Evolutionary conservation across 2,888 invertebrate species (phyloP).

Genomic region (Macropis europaea): DNA sequence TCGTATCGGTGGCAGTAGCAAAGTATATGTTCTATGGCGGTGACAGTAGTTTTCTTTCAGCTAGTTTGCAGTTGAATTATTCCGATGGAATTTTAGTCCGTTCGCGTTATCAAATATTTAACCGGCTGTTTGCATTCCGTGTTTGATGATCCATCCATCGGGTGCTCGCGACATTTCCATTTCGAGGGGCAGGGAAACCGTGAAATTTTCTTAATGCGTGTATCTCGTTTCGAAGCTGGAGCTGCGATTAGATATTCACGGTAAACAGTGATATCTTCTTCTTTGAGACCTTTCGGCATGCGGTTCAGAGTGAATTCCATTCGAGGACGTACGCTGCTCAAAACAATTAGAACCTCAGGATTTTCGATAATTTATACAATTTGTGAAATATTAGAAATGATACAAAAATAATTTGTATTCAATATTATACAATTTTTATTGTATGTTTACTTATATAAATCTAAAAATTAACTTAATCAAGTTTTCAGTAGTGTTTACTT

Average conservation of each 20-base stretch:
- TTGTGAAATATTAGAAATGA: too few species aligned
- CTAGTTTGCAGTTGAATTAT: not conserved
- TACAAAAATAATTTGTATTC: too few species aligned
- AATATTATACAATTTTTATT: too few species aligned
- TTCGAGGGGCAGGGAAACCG: not conserved
- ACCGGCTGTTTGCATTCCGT: not conserved
- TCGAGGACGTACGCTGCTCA: too few species aligned
- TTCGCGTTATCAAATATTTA: conserved; percentile 28
- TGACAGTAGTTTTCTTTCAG: too few species aligned
- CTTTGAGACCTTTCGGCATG: not conserved
- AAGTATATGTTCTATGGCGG: too few species aligned
- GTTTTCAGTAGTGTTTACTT: too few species aligned
- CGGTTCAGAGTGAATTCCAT: not conserved
- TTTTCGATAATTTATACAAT: too few species aligned
- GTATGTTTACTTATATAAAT: too few species aligned
- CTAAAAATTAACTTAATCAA: too few species aligned
- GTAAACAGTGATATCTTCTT: conserved; percentile 33
- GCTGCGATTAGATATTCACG: conserved; percentile 49
- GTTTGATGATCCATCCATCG: conserved; percentile 11
- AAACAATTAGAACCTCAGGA: too few species aligned
- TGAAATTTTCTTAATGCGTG: conserved; percentile 3
- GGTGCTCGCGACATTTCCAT: not conserved
- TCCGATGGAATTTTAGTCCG: not conserved
- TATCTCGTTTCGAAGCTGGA: not conserved
- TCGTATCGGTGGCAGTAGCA: too few species aligned